Conservation (phyloP, 2,888 invertebrate species). For the Caenorhabditis panamensis region DNA sequence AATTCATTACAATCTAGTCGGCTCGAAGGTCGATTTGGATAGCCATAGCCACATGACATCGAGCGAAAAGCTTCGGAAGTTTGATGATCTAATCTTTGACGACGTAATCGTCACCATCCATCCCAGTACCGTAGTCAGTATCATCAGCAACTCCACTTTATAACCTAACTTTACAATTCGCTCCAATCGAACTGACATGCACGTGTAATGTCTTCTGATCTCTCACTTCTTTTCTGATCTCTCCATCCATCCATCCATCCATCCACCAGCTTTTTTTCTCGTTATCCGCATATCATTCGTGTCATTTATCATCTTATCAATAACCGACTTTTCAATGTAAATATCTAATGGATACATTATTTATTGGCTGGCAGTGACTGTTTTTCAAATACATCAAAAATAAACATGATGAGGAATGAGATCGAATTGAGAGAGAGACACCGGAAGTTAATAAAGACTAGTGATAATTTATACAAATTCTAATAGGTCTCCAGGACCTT, state of each 20-base stretch:
- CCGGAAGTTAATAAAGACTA: background rate
- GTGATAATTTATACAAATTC: background rate
- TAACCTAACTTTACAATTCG: background rate
- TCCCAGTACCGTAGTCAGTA: background rate
- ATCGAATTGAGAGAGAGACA: background rate
- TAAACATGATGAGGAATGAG: background rate
- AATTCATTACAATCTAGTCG: constrained; percentile 31
- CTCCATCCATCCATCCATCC: no score
- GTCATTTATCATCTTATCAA: constrained; percentile 10
- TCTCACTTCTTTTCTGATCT: constrained; percentile 4
- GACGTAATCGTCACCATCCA: constrained; percentile 35
- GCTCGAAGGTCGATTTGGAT: background rate
- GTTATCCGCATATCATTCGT: constrained; percentile 36
- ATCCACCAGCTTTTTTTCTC: background rate
- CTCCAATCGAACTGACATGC: constrained; percentile 15
- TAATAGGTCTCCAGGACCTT: constrained; percentile 7
- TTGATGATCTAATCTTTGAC: constrained; percentile 38
- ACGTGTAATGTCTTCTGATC: constrained; percentile 11
- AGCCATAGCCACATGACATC: constrained; percentile 12
- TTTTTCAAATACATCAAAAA: no score
- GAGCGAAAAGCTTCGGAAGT: background rate
- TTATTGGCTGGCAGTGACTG: background rate
- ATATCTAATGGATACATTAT: background rate
- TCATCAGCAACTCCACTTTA: constrained; percentile 26
- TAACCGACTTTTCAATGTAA: background rate